Conservation (phyloP, 1,140 invertebrate genomes). For the Planococcus citri region DNA sequence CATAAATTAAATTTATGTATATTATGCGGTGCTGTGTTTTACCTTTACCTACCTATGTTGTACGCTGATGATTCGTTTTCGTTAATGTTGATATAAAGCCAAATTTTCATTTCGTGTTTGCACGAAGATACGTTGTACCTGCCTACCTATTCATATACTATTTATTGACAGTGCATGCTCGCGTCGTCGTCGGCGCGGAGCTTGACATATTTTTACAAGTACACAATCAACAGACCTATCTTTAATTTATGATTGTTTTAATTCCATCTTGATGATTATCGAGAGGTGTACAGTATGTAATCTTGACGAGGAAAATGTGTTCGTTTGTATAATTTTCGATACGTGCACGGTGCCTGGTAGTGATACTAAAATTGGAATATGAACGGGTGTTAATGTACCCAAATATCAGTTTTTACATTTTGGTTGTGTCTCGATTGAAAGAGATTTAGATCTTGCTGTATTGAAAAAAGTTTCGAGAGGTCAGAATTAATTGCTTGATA, state of each 20-base stretch:
- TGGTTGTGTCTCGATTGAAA: no score
- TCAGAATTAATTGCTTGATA: no score
- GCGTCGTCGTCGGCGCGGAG: neutral
- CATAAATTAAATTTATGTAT: neutral
- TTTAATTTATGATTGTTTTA: constrained; percentile 3
- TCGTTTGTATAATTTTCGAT: no score
- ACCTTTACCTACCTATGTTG: no score
- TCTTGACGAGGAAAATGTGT: neutral
- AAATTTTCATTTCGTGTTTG: neutral
- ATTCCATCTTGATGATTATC: neutral
- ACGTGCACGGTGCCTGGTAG: no score
- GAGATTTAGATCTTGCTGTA: no score
- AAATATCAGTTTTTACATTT: no score
- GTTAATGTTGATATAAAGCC: neutral
- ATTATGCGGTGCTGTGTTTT: no score
- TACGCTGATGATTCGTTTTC: no score
- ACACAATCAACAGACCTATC: neutral
- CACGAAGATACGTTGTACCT: neutral
- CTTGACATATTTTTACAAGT: neutral
- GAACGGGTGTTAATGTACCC: no score
- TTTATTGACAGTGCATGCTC: neutral
- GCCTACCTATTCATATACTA: neutral
- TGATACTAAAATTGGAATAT: no score
- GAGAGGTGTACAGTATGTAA: neutral
- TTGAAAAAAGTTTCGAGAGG: no score